phyloP scores from a whole-genome alignment of 92 coral and sea anemone species.

The Zoanthus sansibaricus region DNA sequence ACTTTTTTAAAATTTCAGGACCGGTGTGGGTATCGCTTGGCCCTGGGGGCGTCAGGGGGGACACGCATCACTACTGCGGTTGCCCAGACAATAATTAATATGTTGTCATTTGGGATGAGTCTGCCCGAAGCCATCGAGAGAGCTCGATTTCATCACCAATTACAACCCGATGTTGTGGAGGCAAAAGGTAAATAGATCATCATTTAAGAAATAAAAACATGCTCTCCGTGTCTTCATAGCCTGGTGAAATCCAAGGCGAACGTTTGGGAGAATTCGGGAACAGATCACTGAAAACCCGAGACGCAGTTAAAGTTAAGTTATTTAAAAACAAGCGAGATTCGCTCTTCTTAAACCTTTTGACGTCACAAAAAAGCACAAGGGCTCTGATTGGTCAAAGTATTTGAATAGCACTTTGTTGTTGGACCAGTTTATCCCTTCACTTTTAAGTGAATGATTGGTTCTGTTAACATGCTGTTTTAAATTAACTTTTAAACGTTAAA shows the following conservation, averaged over 20 bases:
- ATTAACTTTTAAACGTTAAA: too few relatives aligned
- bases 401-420: too few relatives aligned
- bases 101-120: conserved; percentile 73
- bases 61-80: conserved; percentile 86
- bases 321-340: too few relatives aligned
- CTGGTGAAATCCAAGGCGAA: not conserved
- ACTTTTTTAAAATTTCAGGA: conserved; percentile 59
- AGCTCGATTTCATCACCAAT: conserved; percentile 84
- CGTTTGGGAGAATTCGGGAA: too few relatives aligned
- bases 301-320: too few relatives aligned
- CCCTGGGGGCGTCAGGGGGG: conserved; percentile 91
- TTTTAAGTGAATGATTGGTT: too few relatives aligned
- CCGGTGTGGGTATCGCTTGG: conserved; percentile 82
- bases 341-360: too few relatives aligned
- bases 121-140: conserved; percentile 84
- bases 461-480: too few relatives aligned
- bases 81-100: conserved; percentile 79
- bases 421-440: too few relatives aligned
- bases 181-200: conserved; percentile 73
- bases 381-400: too few relatives aligned
- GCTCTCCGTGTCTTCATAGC: not conserved
- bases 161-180: conserved; percentile 72
- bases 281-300: too few relatives aligned
- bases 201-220: not conserved
- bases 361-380: too few relatives aligned